These are phyloP conservation scores for Drosophila paulistorum DNA, from an alignment of 1,140 invertebrate species.

Conservation along the genomic window DNA sequence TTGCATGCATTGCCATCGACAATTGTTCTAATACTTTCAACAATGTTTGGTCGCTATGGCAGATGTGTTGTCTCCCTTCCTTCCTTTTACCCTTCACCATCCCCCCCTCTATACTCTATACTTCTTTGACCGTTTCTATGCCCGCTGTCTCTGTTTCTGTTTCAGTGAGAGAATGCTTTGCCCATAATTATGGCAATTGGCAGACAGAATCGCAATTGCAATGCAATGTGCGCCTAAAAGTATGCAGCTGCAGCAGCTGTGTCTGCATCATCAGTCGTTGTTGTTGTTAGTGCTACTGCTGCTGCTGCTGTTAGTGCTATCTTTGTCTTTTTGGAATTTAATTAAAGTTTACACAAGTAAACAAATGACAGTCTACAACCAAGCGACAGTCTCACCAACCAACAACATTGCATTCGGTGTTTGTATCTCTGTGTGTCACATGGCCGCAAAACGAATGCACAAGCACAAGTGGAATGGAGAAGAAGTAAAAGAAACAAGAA, in stretches of 20 bases:
- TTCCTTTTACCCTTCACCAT: background rate
- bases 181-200: conserved; percentile 75
- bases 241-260: conserved; percentile 55
- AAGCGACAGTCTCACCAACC: conserved; percentile 73
- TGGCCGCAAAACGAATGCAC: conserved; percentile 63
- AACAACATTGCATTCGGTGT: conserved; percentile 46
- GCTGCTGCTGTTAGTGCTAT: conserved; percentile 37
- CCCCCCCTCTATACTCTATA: background rate
- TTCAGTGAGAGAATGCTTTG: conserved; percentile 22
- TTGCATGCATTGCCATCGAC: conserved; percentile 69
- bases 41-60: conserved; percentile 41
- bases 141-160: background rate
- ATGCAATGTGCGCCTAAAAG: conserved; percentile 65
- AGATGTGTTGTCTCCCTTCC: conserved; percentile 19
- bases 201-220: conserved; percentile 48
- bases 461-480: conserved; percentile 12
- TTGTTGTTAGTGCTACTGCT: conserved; percentile 7
- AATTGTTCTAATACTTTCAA: conserved; percentile 70
- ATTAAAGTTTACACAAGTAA: conserved; percentile 80
- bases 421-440: conserved; percentile 46
- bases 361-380: conserved; percentile 78
- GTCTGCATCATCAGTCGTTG: conserved; percentile 57
- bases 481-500: background rate
- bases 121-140: background rate
- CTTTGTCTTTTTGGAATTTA: conserved; percentile 77